Percentiles rank a stretch among this genome's conserved stretches.
Evolutionary conservation across 2,113 vertebrate genomes (phyloP).

Genomic region (Entosphenus tridentatus): DNA sequence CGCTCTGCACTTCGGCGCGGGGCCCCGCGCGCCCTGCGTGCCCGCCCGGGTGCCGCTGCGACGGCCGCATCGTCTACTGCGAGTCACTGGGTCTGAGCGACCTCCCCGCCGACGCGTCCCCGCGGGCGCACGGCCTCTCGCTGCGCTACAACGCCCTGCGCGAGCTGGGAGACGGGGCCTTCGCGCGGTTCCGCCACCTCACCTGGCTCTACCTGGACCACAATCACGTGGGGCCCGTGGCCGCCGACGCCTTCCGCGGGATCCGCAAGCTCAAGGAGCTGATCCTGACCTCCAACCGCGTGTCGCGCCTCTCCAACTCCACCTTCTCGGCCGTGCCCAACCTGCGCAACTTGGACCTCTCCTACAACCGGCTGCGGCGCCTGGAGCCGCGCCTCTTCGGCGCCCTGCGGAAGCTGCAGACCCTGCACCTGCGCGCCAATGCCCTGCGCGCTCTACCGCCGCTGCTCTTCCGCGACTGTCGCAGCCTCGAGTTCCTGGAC

Average conservation of each 20-base stretch:
- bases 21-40: slow-evolving; percentile 49
- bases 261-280: slow-evolving; percentile 79
- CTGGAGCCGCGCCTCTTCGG: slow-evolving; percentile 61
- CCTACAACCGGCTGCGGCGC: slow-evolving; percentile 76
- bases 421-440: slow-evolving; percentile 75
- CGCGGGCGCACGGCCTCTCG: slow-evolving; percentile 70
- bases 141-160: slow-evolving; percentile 88
- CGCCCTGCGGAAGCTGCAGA: slow-evolving; percentile 66
- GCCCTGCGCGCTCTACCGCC: slow-evolving; percentile 64
- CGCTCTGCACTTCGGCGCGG: slow-evolving; percentile 16
- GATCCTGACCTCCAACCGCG: slow-evolving; percentile 90
- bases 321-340: slow-evolving; percentile 76
- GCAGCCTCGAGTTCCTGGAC: slow-evolving; percentile 83
- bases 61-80: slow-evolving; percentile 94
- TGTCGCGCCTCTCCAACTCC: slow-evolving; percentile 56
- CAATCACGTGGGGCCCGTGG: slow-evolving; percentile 67
- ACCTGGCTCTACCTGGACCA: slow-evolving; percentile 97
- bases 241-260: slow-evolving; percentile 67
- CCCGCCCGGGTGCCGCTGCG: slow-evolving; percentile 72
- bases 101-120: slow-evolving; percentile 72
- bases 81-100: slow-evolving; percentile 78
- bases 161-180: slow-evolving; percentile 59
- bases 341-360: slow-evolving; percentile 82
- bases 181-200: slow-evolving; percentile 68
- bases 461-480: slow-evolving; percentile 75